These are phyloP conservation scores for Semibalanus balanoides DNA, from an alignment of 1,140 invertebrate genomes.

Conservation along the genomic window DNA sequence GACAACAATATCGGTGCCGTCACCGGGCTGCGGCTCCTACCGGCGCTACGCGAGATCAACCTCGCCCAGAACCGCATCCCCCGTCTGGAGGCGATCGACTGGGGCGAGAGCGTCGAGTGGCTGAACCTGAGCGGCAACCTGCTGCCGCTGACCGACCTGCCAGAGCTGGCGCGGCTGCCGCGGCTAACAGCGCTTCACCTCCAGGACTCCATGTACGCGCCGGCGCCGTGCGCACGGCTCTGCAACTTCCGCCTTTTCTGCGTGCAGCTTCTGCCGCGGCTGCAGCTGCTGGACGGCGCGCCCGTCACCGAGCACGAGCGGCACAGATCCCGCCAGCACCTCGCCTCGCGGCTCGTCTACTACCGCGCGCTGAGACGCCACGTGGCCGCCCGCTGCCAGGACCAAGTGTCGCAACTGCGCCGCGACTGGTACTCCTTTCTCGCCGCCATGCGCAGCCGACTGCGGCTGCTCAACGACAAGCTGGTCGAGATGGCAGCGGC, in stretches of 20 bases:
- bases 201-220: neutral
- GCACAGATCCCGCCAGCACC: neutral
- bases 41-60: neutral
- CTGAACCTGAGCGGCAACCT: neutral
- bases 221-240: neutral
- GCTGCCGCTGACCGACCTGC: neutral
- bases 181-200: neutral
- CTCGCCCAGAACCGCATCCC: neutral
- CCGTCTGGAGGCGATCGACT: neutral
- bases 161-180: neutral
- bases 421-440: neutral
- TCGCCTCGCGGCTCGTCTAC: neutral
- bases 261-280: neutral
- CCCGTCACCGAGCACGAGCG: neutral
- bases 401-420: neutral
- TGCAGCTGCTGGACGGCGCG: neutral
- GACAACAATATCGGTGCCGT: neutral
- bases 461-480: neutral
- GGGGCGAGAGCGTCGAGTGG: neutral
- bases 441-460: neutral
- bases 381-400: neutral
- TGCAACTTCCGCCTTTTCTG: neutral
- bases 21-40: neutral
- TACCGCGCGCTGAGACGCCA: neutral
- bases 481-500: neutral